These are phyloP conservation scores for Apocrypta bakeri DNA, from an alignment of 1,140 invertebrate genomes.

Conservation along the genomic window DNA sequence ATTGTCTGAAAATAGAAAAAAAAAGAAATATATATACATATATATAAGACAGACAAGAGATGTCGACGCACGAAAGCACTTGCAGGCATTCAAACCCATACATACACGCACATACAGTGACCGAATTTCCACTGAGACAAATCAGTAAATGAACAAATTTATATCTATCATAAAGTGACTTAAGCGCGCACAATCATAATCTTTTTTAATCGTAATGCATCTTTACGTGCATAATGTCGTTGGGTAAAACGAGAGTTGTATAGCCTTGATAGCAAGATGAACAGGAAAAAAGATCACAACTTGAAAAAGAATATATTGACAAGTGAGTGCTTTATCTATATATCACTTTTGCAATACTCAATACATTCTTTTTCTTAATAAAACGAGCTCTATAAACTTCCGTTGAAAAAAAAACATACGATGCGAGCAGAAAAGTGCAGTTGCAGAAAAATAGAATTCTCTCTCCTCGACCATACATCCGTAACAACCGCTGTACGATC, in stretches of 20 bases:
- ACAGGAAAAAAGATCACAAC: neutral
- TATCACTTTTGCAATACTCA: neutral
- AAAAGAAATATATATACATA: neutral
- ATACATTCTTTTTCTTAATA: slow-evolving; percentile 29
- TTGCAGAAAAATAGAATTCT: neutral
- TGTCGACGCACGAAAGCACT: neutral
- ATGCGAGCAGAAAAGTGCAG: neutral
- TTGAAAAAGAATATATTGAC: slow-evolving; percentile 13
- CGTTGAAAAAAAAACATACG: neutral
- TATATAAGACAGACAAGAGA: neutral
- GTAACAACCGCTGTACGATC: slow-evolving; percentile 1
- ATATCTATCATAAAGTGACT: neutral
- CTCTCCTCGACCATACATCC: neutral
- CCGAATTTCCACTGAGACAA: neutral
- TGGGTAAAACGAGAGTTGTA: neutral
- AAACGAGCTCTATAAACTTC: neutral
- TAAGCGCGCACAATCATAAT: slow-evolving; percentile 9
- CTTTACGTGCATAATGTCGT: slow-evolving; percentile 7
- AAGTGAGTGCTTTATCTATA: neutral
- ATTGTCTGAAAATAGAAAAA: neutral
- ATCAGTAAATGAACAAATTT: neutral
- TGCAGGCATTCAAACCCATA: neutral
- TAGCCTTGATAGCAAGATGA: neutral
- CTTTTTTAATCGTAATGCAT: neutral
- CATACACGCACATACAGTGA: neutral